Percentiles rank a stretch among this genome's conserved stretches.
Conservation (phyloP, 2,888 invertebrate genomes). For the Nineta flava region DNA sequence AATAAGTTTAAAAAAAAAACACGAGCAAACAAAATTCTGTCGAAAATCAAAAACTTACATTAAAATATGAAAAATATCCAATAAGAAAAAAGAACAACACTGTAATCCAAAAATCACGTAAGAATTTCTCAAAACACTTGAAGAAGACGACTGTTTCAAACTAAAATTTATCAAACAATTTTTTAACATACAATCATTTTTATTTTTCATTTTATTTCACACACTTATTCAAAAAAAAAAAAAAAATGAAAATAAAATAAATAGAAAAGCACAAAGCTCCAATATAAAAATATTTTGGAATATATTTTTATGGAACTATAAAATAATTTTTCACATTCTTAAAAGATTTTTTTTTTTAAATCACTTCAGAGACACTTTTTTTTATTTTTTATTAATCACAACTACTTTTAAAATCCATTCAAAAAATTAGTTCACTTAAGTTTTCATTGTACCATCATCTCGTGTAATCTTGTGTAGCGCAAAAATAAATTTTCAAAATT, state of each 20-base stretch:
- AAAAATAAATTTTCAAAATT: neutral
- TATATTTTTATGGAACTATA: too few relatives aligned
- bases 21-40: neutral
- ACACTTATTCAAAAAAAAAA: neutral
- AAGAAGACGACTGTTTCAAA: neutral
- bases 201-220: neutral
- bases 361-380: neutral
- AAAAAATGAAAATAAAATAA: neutral
- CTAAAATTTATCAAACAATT: neutral
- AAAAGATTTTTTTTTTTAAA: neutral
- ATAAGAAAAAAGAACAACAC: neutral
- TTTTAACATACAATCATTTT: neutral
- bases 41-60: neutral
- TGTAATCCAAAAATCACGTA: conserved; percentile 1
- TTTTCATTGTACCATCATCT: too few relatives aligned
- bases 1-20: too few relatives aligned
- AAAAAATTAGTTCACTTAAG: too few relatives aligned
- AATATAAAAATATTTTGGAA: neutral
- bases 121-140: neutral
- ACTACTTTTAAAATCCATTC: too few relatives aligned
- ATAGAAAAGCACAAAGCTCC: neutral
- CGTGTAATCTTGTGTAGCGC: too few relatives aligned
- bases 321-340: too few relatives aligned
- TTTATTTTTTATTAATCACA: too few relatives aligned
- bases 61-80: neutral